Base-by-base conservation (phyloP, 2,113 vertebrate species). In the Ia io region DNA sequence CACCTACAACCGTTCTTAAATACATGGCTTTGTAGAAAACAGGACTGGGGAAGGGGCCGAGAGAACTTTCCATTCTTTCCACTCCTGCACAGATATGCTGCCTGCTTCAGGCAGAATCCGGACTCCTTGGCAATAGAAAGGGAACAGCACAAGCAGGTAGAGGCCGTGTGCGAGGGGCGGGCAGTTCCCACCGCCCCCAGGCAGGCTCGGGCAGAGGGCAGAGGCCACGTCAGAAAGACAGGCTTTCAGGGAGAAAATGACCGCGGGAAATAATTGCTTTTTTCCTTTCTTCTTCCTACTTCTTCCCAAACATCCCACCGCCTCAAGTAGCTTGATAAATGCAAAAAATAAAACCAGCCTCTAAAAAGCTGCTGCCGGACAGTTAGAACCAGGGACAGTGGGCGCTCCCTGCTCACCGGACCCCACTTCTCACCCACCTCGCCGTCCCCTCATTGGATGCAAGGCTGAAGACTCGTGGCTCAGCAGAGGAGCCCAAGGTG, bases 161-260 rank as follows among this genome's bases (percentile, higher is more conserved):
- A 77, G 35, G 18, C 20, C 0, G 0, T 1, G 35, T 2, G 11
- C 22, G 56, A 7, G 10, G 69, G 74, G 37, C 13, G 2, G 28
- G 16, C 4, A 12, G 61, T 10, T 18, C 23, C 56, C 49, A 0
- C 10, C 1, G 0, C 40, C 6, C 37, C 42, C 40, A 79, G 47
- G 73, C 65, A 9, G 63, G 35, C 25, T 16, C 61, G 30, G 32
- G 9, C 63, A 1, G 16, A 3, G 51, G 82, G 0, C 35, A 37
- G 23, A 4, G 35, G 35, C 9, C 8, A 12, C 8, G 3, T 1
- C 42, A 12, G 35, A 37, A 74, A 69, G 32, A 30, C 30, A 25
- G n/a, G 56, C 53, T 37, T 25, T 6, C 10, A 30, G 67, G 17
- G 37, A 47, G 7, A 17, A 6, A 28, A 18, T 0, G 5, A 16